Evolutionary conservation across 2,797 vertebrate species (phyloP).

Genomic region (Sebastolobus altivelis): DNA sequence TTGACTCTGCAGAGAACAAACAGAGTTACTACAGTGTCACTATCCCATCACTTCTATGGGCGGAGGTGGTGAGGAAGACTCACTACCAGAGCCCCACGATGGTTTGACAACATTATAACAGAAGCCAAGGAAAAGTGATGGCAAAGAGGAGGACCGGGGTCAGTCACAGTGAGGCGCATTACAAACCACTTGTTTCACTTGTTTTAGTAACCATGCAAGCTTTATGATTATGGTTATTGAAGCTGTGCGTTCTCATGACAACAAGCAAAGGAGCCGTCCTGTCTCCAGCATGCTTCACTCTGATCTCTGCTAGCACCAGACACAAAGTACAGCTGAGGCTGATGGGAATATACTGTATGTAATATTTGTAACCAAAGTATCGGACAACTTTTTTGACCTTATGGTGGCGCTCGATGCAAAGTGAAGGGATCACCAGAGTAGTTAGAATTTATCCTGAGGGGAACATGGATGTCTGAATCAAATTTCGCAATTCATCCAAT

Average conservation of each 20-base stretch:
- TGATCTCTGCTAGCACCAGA: constrained; percentile 3
- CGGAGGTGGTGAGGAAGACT: not conserved
- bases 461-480: too few relatives aligned
- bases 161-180: constrained; percentile 47
- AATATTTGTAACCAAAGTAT: fast-evolving
- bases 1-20: constrained; percentile 80
- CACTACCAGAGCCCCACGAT: not conserved
- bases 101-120: constrained; percentile 3
- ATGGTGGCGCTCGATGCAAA: not conserved
- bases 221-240: constrained; percentile 66
- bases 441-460: too few relatives aligned
- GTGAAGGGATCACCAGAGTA: too few relatives aligned
- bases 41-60: not conserved
- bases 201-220: constrained; percentile 78
- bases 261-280: constrained; percentile 21
- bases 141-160: constrained; percentile 10
- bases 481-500: too few relatives aligned
- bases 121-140: constrained; percentile 8
- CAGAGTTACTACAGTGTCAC: constrained; percentile 36
- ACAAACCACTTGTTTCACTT: constrained; percentile 35
- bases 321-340: not conserved
- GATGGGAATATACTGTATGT: not conserved
- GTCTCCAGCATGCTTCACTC: constrained; percentile 66
- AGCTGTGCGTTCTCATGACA: constrained; percentile 41
- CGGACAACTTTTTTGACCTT: not conserved